Percentiles rank a stretch among this genome's conserved stretches.
Evolutionary conservation across 2,113 vertebrate genomes (phyloP).

Genomic region (Neodontobutis hainanensis): DNA sequence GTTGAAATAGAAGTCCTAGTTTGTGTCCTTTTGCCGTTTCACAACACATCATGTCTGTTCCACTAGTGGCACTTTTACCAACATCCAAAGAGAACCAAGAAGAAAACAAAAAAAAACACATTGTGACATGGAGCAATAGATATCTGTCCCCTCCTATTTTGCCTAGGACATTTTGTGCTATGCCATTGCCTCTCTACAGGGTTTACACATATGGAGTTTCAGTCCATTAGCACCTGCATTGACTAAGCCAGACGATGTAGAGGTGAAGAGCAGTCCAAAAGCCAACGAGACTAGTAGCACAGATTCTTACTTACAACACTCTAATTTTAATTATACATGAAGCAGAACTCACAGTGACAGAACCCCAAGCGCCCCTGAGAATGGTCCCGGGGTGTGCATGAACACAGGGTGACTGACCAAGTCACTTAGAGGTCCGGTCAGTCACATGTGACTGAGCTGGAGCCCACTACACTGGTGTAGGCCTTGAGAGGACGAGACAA

Average conservation of each 20-base stretch:
- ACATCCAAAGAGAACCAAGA: no score
- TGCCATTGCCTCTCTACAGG: no score
- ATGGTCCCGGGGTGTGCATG: constrained; percentile 36
- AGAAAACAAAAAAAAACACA: no score
- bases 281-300: constrained; percentile 43
- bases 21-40: no score
- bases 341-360: constrained; percentile 60
- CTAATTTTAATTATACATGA: constrained; percentile 72
- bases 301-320: constrained; percentile 53
- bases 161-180: no score
- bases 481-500: constrained; percentile 45
- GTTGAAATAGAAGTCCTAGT: no score
- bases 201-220: no score
- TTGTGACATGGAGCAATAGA: no score
- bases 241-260: constrained; percentile 7
- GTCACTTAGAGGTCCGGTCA: constrained; percentile 58
- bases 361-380: constrained; percentile 40
- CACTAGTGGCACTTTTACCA: not conserved
- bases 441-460: constrained; percentile 59
- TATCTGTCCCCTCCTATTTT: no score
- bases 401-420: constrained; percentile 64
- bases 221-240: constrained; percentile 1
- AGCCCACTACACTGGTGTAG: constrained; percentile 44
- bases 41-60: constrained; percentile 7
- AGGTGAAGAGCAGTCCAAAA: constrained; percentile 19